Percentiles rank a stretch among this genome's conserved stretches.
phyloP scores from a whole-genome alignment of 1,140 invertebrate genomes.

The Rhyzopertha dominica region DNA sequence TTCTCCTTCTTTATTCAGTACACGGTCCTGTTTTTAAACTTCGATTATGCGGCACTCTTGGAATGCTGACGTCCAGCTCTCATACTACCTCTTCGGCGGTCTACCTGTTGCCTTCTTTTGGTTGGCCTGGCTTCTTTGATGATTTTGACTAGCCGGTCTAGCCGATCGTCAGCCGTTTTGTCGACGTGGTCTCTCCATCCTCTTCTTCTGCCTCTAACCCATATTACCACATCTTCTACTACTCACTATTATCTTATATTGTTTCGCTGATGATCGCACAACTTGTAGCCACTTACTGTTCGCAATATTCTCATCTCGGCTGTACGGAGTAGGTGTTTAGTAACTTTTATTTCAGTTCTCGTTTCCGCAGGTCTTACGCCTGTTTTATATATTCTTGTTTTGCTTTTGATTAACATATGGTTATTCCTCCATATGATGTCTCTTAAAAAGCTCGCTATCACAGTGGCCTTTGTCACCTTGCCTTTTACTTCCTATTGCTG shows the following conservation, averaged over 20 bases:
- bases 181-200: constrained; percentile 1
- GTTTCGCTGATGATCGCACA: background rate
- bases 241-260: background rate
- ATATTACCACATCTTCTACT: background rate
- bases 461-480: background rate
- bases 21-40: too few species aligned
- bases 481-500: background rate
- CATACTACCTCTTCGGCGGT: constrained; percentile 3
- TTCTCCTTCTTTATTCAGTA: too few species aligned
- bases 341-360: background rate
- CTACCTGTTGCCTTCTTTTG: background rate
- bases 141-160: too few species aligned
- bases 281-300: background rate
- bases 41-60: too few species aligned
- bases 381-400: constrained; percentile 2
- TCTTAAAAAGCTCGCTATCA: background rate
- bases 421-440: background rate
- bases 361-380: constrained; percentile 1
- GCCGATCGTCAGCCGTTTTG: too few species aligned
- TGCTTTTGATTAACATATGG: background rate
- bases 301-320: too few species aligned
- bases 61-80: background rate
- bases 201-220: background rate
- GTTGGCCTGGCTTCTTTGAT: background rate
- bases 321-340: background rate